Base-by-base conservation (phyloP, 2,113 vertebrate genomes). In the Opisthocomus hoazin region DNA sequence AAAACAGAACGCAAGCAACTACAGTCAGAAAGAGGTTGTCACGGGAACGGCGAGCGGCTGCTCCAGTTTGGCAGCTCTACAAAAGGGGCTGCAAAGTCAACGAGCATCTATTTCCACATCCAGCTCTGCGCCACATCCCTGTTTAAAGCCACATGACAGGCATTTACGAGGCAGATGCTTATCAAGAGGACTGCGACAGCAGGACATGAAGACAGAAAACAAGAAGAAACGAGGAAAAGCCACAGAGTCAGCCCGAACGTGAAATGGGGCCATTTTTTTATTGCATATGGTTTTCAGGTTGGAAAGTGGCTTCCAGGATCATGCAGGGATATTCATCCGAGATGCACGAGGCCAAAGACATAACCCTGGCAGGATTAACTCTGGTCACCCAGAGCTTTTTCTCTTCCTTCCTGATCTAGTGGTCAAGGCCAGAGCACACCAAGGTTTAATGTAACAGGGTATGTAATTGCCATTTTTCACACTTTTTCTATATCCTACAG, bases 11-110 rank as follows among this genome's bases (percentile, higher is more conserved):
- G 32, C 93, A 97, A 96, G 97, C 97, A 97, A 90, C 80, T 96
- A 93, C 95, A 98, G 98, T 98, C 97, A 98, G 97, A 97, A 96
- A 96, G 97, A 90, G 96, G 97, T 96, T 94, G 97, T 96, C 97
- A 97, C 80, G 80, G 97, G 96, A 98, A 98, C 74, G 7, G 96
- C 63, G 23, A 94, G 96, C 12, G 54, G 96, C 95, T 75, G 97
- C 97, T 96, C 96, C 90, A 76, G 90, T 93, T 81, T 81, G 96
- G 97, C 97, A 68, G 95, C 96, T 77, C 97, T 91, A 96, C 43
- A 90, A 80, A 93, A 96, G 91, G 96, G 94, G 96, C 90, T 66
- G 74, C 22, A 27, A 95, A 97, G 95, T 60, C 43, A 57, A 95
- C 4, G 21, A 95, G 96, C 79, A 76, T 83, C 97, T 95, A 68